These are phyloP conservation scores for Pempheris klunzingeri DNA, from an alignment of 2,797 vertebrate species.

Conservation along the genomic window DNA sequence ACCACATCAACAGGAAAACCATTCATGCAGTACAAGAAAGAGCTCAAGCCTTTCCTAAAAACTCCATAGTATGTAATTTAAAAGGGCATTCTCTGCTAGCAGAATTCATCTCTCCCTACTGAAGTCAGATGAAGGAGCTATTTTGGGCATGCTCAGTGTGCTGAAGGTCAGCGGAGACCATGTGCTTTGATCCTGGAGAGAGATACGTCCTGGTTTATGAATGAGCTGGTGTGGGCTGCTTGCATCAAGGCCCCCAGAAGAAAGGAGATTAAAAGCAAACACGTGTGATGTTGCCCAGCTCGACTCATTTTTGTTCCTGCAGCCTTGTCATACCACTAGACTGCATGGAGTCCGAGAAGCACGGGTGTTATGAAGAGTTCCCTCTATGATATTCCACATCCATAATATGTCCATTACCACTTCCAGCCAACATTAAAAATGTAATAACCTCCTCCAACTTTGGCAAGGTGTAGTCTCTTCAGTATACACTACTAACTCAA, in stretches of 20 bases:
- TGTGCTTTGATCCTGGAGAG: slow-evolving; percentile 67
- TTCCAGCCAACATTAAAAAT: too few relatives aligned
- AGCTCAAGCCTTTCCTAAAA: background rate
- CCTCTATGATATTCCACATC: background rate
- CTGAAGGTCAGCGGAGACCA: slow-evolving; percentile 68
- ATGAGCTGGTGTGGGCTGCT: slow-evolving; percentile 32
- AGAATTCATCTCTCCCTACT: slow-evolving; percentile 62
- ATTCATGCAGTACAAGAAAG: slow-evolving; percentile 5
- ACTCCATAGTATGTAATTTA: slow-evolving; percentile 41
- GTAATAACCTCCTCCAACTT: too few relatives aligned
- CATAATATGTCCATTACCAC: background rate
- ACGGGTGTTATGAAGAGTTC: background rate
- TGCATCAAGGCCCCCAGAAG: slow-evolving; percentile 23
- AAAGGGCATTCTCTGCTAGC: slow-evolving; percentile 23
- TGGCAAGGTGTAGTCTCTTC: too few relatives aligned
- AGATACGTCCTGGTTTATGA: slow-evolving; percentile 50
- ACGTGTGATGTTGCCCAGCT: slow-evolving; percentile 13
- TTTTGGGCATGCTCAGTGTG: slow-evolving; percentile 45
- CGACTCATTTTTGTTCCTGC: slow-evolving; percentile 1
- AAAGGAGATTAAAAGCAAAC: slow-evolving; percentile 32
- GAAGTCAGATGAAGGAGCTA: slow-evolving; percentile 68
- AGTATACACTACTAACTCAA: too few relatives aligned
- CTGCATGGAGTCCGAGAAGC: too few relatives aligned
- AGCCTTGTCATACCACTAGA: background rate
- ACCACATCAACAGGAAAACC: background rate